A percentile compares a stretch with the other conserved stretches of the same genome.
Evolutionary conservation across 2,888 invertebrate species (phyloP).

Genomic region (Orchesella flavescens): DNA sequence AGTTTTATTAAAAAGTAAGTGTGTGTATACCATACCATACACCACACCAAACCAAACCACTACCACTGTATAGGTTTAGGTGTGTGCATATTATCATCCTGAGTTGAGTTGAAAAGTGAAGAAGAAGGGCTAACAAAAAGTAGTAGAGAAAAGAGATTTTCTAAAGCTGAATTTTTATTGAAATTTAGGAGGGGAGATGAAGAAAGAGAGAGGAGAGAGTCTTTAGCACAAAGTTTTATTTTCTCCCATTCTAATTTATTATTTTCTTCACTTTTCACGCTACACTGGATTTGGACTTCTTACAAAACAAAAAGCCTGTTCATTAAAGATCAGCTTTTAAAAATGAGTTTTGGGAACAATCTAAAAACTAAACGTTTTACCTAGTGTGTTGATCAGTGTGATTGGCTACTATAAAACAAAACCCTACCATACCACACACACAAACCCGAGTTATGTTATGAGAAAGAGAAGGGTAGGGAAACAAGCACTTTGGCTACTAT

Average conservation of each 20-base stretch:
- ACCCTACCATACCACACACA: neutral
- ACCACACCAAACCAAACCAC: neutral
- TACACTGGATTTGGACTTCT: neutral
- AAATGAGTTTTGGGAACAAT: conserved; percentile 1
- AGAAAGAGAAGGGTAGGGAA: neutral
- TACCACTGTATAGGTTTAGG: neutral
- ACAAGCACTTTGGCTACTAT: neutral
- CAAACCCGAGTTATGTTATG: neutral
- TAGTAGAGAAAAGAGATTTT: neutral
- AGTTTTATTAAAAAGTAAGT: too few relatives aligned
- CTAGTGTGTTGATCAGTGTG: neutral
- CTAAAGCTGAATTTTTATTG: conserved; percentile 19
- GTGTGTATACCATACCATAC: too few relatives aligned
- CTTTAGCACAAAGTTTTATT: conserved; percentile 22
- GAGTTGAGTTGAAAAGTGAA: too few relatives aligned
- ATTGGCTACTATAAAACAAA: neutral
- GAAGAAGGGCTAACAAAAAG: too few relatives aligned
- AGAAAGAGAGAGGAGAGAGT: too few relatives aligned
- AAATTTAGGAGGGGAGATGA: neutral
- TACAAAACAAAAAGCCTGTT: neutral
- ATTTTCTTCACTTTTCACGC: conserved; percentile 25
- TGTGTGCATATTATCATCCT: too few relatives aligned
- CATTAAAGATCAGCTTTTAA: conserved; percentile 28
- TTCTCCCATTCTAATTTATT: conserved; percentile 25
- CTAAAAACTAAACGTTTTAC: neutral